phyloP scores from a whole-genome alignment of 2,113 vertebrate genomes.

The Equus quagga region DNA sequence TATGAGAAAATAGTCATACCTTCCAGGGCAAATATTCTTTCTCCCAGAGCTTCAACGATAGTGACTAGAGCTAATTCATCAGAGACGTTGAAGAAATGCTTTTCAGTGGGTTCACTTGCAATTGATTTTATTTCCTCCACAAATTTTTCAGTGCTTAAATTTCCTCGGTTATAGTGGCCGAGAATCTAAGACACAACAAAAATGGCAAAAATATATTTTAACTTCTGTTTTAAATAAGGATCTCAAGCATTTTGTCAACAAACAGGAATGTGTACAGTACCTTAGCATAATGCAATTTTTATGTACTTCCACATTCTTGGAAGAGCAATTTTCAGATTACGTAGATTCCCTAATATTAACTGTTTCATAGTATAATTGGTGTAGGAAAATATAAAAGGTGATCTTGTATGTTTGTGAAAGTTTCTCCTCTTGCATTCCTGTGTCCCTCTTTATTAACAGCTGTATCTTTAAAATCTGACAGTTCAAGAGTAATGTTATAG shows the following conservation, averaged over 20 bases:
- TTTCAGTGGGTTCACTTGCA: constrained; percentile 91
- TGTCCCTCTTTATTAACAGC: not conserved
- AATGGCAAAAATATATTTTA: constrained; percentile 57
- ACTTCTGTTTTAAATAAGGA: not conserved
- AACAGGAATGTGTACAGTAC: not conserved
- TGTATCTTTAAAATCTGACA: not conserved
- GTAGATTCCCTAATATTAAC: not conserved
- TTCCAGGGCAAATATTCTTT: constrained; percentile 97
- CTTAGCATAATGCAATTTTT: not conserved
- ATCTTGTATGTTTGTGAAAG: not conserved
- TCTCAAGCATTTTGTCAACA: not conserved
- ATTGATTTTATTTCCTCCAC: constrained; percentile 95
- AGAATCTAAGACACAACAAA: constrained; percentile 90
- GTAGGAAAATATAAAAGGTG: not conserved
- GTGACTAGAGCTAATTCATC: constrained; percentile 94
- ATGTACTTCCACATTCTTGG: not conserved
- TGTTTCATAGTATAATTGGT: not conserved
- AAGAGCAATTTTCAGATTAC: not conserved
- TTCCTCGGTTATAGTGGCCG: constrained; percentile 95
- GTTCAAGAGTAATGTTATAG: not conserved
- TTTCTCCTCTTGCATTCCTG: not conserved
- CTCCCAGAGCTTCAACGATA: constrained; percentile 95
- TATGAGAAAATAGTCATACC: constrained; percentile 87
- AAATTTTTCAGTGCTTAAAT: constrained; percentile 93
- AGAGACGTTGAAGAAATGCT: constrained; percentile 99